Evolutionary conservation across 2,113 vertebrate species (phyloP).

Genomic region (Pongo pygmaeus): DNA sequence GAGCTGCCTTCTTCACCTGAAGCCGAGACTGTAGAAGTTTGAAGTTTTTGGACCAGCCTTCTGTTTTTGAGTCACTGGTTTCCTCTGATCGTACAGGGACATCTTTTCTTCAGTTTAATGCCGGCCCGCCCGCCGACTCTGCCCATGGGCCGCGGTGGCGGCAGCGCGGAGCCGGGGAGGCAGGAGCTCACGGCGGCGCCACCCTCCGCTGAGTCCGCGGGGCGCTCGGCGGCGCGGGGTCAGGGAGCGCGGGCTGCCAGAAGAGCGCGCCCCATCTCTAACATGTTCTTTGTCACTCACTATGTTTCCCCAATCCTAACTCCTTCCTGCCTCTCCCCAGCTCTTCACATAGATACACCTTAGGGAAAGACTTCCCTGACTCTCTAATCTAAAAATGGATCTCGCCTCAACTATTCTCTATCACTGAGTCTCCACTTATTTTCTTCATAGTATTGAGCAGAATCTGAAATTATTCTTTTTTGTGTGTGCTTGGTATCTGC

Average conservation of each 20-base stretch:
- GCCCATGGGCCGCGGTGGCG: too few relatives aligned
- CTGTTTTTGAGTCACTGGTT: constrained; percentile 97
- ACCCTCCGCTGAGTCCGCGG: too few relatives aligned
- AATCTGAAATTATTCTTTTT: background rate
- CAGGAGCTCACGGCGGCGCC: too few relatives aligned
- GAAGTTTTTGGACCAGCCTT: constrained; percentile 99
- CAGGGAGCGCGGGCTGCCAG: too few relatives aligned
- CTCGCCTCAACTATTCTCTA: background rate
- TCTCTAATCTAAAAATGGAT: background rate
- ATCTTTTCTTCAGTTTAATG: constrained; percentile 84
- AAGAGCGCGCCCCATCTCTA: too few relatives aligned
- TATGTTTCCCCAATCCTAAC: background rate
- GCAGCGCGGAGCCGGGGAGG: too few relatives aligned
- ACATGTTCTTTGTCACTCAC: background rate
- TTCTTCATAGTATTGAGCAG: background rate
- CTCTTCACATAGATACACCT: background rate
- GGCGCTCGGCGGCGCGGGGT: too few relatives aligned
- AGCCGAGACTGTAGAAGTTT: constrained; percentile 97
- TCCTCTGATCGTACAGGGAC: constrained; percentile 98
- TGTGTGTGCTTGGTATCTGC: background rate
- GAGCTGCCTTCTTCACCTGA: constrained; percentile 98
- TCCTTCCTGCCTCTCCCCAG: background rate
- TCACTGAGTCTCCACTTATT: background rate
- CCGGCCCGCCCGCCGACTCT: constrained; percentile 76
- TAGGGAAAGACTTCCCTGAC: background rate